These are phyloP conservation scores for Nephrotoma flavescens DNA, from an alignment of 2,888 invertebrate genomes.

Conservation along the genomic window DNA sequence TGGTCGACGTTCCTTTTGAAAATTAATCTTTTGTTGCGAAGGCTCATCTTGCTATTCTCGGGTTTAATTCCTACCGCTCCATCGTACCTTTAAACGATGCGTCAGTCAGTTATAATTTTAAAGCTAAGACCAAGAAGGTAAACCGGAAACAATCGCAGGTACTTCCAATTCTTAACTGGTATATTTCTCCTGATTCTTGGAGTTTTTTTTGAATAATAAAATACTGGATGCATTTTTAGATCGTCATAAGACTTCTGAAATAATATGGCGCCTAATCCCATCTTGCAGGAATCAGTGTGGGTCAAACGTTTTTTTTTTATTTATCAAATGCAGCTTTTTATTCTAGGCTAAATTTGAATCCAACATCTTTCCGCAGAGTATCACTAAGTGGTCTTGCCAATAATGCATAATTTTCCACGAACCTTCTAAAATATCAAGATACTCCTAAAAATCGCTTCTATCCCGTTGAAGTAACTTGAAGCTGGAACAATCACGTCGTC, in stretches of 20 bases:
- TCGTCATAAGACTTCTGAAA: background rate
- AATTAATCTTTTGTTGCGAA: too few species aligned
- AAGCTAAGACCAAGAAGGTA: background rate
- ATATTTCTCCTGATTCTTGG: too few species aligned
- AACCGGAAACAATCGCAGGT: background rate
- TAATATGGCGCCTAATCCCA: background rate
- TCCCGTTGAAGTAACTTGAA: background rate
- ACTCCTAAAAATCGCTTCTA: background rate
- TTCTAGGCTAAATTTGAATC: too few species aligned
- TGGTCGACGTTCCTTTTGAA: too few species aligned
- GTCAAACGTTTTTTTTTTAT: background rate
- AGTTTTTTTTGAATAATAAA: background rate
- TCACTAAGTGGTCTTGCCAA: background rate
- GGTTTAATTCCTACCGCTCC: background rate
- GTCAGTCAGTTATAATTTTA: background rate
- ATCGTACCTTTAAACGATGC: background rate
- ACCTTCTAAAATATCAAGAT: background rate
- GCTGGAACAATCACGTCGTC: background rate
- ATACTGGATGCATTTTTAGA: background rate
- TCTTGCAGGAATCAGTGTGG: too few species aligned
- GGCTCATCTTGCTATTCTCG: too few species aligned
- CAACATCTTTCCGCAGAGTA: too few species aligned
- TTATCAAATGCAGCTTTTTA: too few species aligned
- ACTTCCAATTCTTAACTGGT: too few species aligned
- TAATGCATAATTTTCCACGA: background rate